Evolutionary conservation across 2,113 vertebrate genomes (phyloP).

Genomic region (Mus musculus): DNA sequence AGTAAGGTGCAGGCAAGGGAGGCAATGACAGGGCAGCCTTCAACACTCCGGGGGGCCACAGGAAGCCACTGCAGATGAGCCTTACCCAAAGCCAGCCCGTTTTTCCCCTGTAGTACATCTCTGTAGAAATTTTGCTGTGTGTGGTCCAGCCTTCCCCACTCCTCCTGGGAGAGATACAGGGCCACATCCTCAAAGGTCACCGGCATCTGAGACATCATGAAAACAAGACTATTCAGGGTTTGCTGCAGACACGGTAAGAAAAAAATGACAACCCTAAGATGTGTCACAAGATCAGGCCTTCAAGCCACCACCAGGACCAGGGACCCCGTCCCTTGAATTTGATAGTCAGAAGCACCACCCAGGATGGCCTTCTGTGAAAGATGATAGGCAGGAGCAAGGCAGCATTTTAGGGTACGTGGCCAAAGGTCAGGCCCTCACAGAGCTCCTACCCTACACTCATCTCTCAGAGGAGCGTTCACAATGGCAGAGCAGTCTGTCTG

Average conservation of each 20-base stretch:
- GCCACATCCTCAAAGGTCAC: slow-evolving; percentile 82
- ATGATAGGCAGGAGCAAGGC: background rate
- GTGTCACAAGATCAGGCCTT: rapidly evolving
- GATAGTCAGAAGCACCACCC: background rate
- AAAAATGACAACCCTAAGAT: background rate
- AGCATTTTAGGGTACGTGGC: background rate
- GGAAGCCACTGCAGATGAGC: background rate
- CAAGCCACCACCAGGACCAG: background rate
- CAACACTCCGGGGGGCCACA: background rate
- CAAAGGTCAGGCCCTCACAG: background rate
- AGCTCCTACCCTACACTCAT: background rate
- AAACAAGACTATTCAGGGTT: background rate
- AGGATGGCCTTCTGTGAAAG: background rate
- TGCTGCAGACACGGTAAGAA: background rate
- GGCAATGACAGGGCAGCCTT: background rate
- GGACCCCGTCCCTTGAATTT: background rate
- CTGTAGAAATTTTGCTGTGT: slow-evolving; percentile 65
- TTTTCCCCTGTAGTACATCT: slow-evolving; percentile 64
- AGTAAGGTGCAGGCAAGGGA: too few relatives aligned
- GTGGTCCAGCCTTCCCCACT: slow-evolving; percentile 77
- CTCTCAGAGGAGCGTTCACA: rapidly evolving
- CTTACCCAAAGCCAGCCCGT: slow-evolving; percentile 67
- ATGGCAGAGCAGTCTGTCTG: background rate
- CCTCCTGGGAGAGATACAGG: slow-evolving; percentile 78
- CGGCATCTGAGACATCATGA: slow-evolving; percentile 72